Evolutionary conservation across 2,888 invertebrate genomes (phyloP).

Genomic region (Dioctria rufipes): DNA sequence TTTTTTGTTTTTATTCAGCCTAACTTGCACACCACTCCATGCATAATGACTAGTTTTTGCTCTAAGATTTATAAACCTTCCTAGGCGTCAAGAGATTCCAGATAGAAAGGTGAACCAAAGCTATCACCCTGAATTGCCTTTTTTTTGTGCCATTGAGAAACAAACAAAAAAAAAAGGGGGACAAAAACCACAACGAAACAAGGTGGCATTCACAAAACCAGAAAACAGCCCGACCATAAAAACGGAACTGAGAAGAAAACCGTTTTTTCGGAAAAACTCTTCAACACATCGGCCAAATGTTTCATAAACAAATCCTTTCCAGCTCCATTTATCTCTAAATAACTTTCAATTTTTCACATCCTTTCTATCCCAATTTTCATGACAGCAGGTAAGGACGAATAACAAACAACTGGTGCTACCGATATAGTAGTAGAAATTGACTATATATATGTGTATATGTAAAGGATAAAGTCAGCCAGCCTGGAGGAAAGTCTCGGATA

Average conservation of each 20-base stretch:
- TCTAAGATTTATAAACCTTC: no score
- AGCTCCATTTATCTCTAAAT: slow-evolving; percentile 57
- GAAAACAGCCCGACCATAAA: slow-evolving; percentile 18
- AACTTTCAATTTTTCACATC: slow-evolving; percentile 57
- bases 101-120: slow-evolving; percentile 18
- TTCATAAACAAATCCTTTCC: slow-evolving; percentile 57
- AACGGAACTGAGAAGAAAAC: slow-evolving; percentile 8
- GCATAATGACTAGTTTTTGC: no score
- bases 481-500: neutral
- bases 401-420: slow-evolving; percentile 43
- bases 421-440: neutral
- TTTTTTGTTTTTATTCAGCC: no score
- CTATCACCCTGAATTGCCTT: no score
- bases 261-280: slow-evolving; percentile 27
- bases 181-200: slow-evolving; percentile 22
- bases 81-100: slow-evolving; percentile 2
- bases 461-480: slow-evolving; percentile 4
- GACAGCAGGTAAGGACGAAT: slow-evolving; percentile 23
- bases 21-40: no score
- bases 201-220: slow-evolving; percentile 26
- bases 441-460: neutral
- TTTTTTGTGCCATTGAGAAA: neutral
- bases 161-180: slow-evolving; percentile 11
- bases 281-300: slow-evolving; percentile 55
- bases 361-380: slow-evolving; percentile 39